Evolutionary conservation across 1,140 invertebrate genomes (phyloP).

Genomic region (Pseudobourletiella spinata): DNA sequence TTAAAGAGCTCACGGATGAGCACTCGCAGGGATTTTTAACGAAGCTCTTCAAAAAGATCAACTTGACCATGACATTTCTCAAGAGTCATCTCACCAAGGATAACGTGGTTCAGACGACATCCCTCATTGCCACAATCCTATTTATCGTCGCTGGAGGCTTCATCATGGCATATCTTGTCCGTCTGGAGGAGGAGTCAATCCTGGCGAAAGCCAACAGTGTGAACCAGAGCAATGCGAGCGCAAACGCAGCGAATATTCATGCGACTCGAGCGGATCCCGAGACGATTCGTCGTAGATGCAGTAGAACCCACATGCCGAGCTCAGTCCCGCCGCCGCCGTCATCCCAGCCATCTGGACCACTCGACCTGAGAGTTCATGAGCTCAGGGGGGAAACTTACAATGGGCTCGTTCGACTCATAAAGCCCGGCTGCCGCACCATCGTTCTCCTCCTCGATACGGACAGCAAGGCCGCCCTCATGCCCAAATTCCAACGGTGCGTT

Average conservation of each 20-base stretch:
- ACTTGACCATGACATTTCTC: constrained; percentile 62
- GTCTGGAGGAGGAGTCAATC: constrained; percentile 65
- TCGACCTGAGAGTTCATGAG: constrained; percentile 68
- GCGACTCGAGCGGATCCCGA: neutral
- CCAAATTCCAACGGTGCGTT: constrained; percentile 83
- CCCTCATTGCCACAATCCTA: constrained; percentile 68
- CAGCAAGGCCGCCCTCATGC: constrained; percentile 71
- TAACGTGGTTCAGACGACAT: constrained; percentile 68
- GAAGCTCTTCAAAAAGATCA: constrained; percentile 55
- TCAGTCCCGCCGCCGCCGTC: constrained; percentile 31
- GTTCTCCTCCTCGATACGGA: constrained; percentile 81
- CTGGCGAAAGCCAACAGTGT: constrained; percentile 37
- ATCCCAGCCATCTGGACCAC: constrained; percentile 46
- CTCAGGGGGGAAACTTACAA: constrained; percentile 90
- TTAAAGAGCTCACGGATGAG: constrained; percentile 59
- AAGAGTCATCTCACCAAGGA: constrained; percentile 66
- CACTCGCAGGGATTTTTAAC: constrained; percentile 63
- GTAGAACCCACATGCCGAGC: constrained; percentile 6
- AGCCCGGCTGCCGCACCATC: constrained; percentile 90
- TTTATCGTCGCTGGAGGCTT: constrained; percentile 74
- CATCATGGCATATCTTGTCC: constrained; percentile 78
- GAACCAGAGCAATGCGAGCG: constrained; percentile 3
- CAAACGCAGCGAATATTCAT: neutral
- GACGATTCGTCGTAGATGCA: neutral
- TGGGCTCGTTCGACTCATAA: constrained; percentile 80